Base-by-base conservation (phyloP, 2,797 vertebrate genomes). In the Sebastiscus tertius region DNA sequence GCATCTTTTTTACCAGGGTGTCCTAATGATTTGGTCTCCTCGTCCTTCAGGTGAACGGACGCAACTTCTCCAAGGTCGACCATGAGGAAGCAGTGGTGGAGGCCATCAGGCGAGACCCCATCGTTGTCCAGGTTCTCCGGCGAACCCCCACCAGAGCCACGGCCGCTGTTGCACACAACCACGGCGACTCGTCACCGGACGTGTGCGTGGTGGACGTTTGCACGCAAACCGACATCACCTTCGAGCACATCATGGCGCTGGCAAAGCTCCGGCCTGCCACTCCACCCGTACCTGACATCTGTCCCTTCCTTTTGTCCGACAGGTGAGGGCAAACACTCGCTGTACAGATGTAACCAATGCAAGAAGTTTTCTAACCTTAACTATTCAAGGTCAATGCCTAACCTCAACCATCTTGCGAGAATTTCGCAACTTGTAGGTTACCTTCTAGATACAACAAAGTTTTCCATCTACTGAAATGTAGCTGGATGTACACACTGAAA, bases 191-290 rank as follows among this genome's bases (percentile, higher is more conserved):
- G 0, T 54, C 88, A 22, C 96, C 96, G 31, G 97, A 98, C 63
- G 92, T 95, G 67, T 96, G 83, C 5, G 93, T 98, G 81, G 94
- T 92, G 80, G 96, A 99, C 20, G 97, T 97, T 69, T 97, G 97
- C 94, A 99, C 98, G 2, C 98, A 99, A 90, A 99, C 98, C 0
- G 98, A 99, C 93, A 98, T 99, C 93, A 99, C 98, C 46, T 99
- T 99, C 1, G 97, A 99, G 80, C 98, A 98, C 89, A 97, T 99
- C 88, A 97, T 98, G 97, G 97, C 98, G 31, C 92, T 99, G 88
- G 96, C 97, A 56, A 99, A 99, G 90, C 95, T 98, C 3, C 96
- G 97, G 64, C 96, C 98, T 1, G 94, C 95, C 9, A 98, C 97
- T 4, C 98, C 98, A 0, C 98, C 98, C 0, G 97, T 99, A 83